Evolutionary conservation across 2,888 invertebrate genomes (phyloP).

Genomic region (Amphipoea lucens): DNA sequence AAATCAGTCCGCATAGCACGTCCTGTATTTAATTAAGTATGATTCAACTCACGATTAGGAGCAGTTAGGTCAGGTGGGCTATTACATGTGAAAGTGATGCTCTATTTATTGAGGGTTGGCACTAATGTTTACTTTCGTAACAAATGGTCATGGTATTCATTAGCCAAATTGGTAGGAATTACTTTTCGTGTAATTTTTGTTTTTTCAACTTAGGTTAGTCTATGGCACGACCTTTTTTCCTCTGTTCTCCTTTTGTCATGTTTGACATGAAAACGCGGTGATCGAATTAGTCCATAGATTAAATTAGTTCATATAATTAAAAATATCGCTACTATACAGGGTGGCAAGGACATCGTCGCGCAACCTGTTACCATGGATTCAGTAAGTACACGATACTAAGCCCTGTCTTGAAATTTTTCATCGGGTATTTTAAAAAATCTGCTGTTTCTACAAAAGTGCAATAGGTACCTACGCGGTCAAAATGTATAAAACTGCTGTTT

Average conservation of each 20-base stretch:
- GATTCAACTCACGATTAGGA: conserved; percentile 60
- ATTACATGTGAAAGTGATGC: conserved; percentile 57
- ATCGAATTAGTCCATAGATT: not conserved
- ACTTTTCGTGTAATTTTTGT: not conserved
- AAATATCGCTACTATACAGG: no score
- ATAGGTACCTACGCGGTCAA: no score
- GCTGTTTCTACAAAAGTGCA: no score
- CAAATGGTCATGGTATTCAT: conserved; percentile 1
- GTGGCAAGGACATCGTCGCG: no score
- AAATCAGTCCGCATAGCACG: conserved; percentile 50
- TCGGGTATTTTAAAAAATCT: no score
- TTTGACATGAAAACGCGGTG: not conserved
- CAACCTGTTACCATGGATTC: no score
- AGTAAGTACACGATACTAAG: no score
- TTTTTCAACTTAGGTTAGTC: not conserved
- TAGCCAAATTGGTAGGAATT: conserved; percentile 12
- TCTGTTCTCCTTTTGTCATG: not conserved
- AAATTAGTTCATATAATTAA: not conserved
- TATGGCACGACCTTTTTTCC: not conserved
- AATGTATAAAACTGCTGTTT: no score
- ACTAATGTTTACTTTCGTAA: conserved; percentile 18
- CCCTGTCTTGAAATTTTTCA: no score
- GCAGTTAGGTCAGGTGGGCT: conserved; percentile 26
- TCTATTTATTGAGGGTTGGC: conserved; percentile 39
- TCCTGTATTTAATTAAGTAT: conserved; percentile 62